These are phyloP conservation scores for Oryzias sinensis DNA, from an alignment of 2,797 vertebrate species.

Conservation along the genomic window DNA sequence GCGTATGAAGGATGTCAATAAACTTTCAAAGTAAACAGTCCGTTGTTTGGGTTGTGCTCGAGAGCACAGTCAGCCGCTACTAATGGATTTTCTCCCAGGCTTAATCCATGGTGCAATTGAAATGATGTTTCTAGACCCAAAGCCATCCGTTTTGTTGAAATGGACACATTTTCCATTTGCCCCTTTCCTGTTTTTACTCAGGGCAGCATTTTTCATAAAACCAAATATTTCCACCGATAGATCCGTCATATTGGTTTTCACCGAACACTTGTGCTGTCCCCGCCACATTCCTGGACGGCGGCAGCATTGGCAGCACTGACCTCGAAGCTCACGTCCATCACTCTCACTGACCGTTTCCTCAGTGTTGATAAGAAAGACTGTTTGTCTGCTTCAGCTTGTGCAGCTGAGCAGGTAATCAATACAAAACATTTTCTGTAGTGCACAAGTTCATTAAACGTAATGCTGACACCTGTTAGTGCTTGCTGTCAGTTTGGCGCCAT, in stretches of 20 bases:
- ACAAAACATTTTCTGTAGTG: constrained; percentile 74
- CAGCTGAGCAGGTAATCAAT: constrained; percentile 73
- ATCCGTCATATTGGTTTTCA: no score
- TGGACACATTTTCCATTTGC: constrained; percentile 61
- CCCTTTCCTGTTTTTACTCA: constrained; percentile 28
- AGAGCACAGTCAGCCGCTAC: constrained; percentile 69
- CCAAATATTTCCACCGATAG: no score
- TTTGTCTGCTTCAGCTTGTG: constrained; percentile 70
- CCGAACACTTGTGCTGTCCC: constrained; percentile 7
- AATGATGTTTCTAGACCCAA: constrained; percentile 73
- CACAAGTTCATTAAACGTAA: constrained; percentile 76
- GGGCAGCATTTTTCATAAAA: constrained; percentile 4
- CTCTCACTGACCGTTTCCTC: constrained; percentile 62
- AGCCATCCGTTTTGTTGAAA: constrained; percentile 68
- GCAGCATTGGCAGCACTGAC: constrained; percentile 21
- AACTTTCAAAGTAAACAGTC: constrained; percentile 78
- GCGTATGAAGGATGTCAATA: constrained; percentile 79
- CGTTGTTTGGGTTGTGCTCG: constrained; percentile 78
- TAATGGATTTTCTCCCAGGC: constrained; percentile 81
- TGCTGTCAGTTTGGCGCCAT: constrained; percentile 59
- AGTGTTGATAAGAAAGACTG: constrained; percentile 71
- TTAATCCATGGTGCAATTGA: constrained; percentile 77
- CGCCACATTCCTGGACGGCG: constrained; percentile 19
- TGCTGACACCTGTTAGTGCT: constrained; percentile 74
- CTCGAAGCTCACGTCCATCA: constrained; percentile 46